Evolutionary conservation across 23 tunicate species (phyloP).

Genomic region (Pegea sp.): DNA sequence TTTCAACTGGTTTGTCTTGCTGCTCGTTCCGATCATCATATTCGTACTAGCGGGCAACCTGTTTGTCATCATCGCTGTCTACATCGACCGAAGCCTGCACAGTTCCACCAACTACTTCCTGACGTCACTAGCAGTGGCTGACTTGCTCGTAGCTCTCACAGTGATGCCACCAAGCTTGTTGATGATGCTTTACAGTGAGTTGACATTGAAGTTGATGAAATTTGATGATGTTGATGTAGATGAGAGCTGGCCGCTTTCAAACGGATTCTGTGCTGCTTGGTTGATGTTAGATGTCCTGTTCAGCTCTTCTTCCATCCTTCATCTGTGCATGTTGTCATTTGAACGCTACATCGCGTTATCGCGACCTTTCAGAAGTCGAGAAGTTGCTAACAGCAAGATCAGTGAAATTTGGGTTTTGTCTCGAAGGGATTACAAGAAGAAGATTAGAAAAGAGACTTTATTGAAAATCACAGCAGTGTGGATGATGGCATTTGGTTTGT

Average conservation of each 20-base stretch:
- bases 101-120: slow-evolving; percentile 73
- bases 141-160: slow-evolving; percentile 57
- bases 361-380: slow-evolving; percentile 25
- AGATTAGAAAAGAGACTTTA: slow-evolving; percentile 7
- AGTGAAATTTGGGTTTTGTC: background rate
- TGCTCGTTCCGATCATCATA: slow-evolving; percentile 28
- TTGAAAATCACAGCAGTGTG: slow-evolving; percentile 8
- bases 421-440: background rate
- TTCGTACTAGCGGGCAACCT: slow-evolving; percentile 52
- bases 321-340: slow-evolving; percentile 65
- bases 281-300: slow-evolving; percentile 81
- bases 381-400: background rate
- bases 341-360: slow-evolving; percentile 68
- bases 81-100: slow-evolving; percentile 28
- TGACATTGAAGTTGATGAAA: background rate
- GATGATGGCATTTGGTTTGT: slow-evolving; percentile 22
- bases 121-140: slow-evolving; percentile 83
- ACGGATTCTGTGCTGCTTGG: slow-evolving; percentile 53
- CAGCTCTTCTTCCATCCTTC: slow-evolving; percentile 74
- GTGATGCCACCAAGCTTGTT: slow-evolving; percentile 78
- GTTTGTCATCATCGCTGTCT: slow-evolving; percentile 47
- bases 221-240: slow-evolving; percentile 22
- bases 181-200: slow-evolving; percentile 81
- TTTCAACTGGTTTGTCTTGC: slow-evolving; percentile 13
- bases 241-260: slow-evolving; percentile 63